These are phyloP conservation scores for Zaprionus taronus DNA, from an alignment of 1,140 invertebrate species.

Conservation along the genomic window DNA sequence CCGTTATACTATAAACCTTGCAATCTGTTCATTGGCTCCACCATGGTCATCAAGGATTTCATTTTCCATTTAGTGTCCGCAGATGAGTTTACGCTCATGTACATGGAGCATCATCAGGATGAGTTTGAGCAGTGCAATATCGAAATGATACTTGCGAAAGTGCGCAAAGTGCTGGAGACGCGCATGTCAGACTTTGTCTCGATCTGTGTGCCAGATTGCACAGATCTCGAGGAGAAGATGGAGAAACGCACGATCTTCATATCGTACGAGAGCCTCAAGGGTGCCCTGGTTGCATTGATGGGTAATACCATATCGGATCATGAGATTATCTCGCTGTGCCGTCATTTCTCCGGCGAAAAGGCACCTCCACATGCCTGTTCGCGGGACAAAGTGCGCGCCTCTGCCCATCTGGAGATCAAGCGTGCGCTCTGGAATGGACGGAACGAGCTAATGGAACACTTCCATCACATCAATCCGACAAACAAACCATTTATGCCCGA, in stretches of 20 bases:
- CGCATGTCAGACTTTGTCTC: slow-evolving; percentile 58
- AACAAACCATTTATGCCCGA: slow-evolving; percentile 86
- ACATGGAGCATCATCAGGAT: slow-evolving; percentile 93
- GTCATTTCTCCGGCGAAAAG: slow-evolving; percentile 86
- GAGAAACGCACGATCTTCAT: slow-evolving; percentile 49
- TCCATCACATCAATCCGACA: slow-evolving; percentile 87
- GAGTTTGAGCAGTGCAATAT: slow-evolving; percentile 90
- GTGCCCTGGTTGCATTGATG: slow-evolving; percentile 86
- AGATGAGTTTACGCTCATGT: slow-evolving; percentile 93
- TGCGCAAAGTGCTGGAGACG: slow-evolving; percentile 86
- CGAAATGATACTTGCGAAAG: slow-evolving; percentile 89
- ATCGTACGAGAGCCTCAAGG: slow-evolving; percentile 86
- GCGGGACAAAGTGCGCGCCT: slow-evolving; percentile 84
- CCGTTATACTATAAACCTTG: slow-evolving; percentile 90
- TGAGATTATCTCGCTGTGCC: slow-evolving; percentile 90
- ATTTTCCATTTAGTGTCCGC: slow-evolving; percentile 91
- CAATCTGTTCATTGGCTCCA: slow-evolving; percentile 93
- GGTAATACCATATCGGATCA: slow-evolving; percentile 90
- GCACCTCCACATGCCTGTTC: slow-evolving; percentile 80
- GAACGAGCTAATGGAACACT: slow-evolving; percentile 88
- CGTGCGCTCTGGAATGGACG: slow-evolving; percentile 89
- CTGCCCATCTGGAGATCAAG: slow-evolving; percentile 89
- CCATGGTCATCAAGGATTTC: slow-evolving; percentile 90
- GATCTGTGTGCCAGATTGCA: slow-evolving; percentile 50
- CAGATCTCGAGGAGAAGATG: slow-evolving; percentile 53